A percentile compares a stretch with the other conserved stretches of the same genome.
Conservation (phyloP, 2,888 invertebrate species). For the Coremacera marginata region DNA sequence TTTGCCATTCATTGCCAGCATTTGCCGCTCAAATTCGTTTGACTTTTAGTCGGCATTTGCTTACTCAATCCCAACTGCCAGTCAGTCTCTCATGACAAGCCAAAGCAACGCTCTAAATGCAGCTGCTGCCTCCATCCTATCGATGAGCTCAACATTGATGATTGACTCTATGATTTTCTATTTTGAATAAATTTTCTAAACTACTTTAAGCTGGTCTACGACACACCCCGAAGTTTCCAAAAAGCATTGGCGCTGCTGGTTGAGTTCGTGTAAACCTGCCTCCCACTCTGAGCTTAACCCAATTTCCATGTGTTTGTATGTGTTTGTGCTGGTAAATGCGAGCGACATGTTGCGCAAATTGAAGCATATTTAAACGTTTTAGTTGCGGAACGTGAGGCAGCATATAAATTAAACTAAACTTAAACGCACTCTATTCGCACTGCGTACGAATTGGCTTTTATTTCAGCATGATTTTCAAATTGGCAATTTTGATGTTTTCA, state of each 20-base stretch:
- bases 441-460: neutral
- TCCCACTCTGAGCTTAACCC: no score
- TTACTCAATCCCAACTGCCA: conserved; percentile 25
- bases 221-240: no score
- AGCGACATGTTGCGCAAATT: conserved; percentile 36
- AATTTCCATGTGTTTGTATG: no score
- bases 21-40: neutral
- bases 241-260: no score
- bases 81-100: conserved; percentile 14
- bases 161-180: conserved; percentile 30
- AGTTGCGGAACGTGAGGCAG: conserved; percentile 27
- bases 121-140: neutral
- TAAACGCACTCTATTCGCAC: neutral
- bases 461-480: conserved; percentile 22
- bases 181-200: conserved; percentile 37
- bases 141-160: conserved; percentile 29
- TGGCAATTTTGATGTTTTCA: conserved; percentile 36
- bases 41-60: neutral
- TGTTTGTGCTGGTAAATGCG: neutral
- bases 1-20: neutral
- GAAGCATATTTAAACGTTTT: conserved; percentile 32
- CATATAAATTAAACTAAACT: conserved; percentile 15
- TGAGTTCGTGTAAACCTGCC: no score
- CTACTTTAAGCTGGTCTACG: neutral
- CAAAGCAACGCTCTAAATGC: no score